Evolutionary conservation across 2,113 vertebrate genomes (phyloP).

Genomic region (Embiotoca jacksoni): DNA sequence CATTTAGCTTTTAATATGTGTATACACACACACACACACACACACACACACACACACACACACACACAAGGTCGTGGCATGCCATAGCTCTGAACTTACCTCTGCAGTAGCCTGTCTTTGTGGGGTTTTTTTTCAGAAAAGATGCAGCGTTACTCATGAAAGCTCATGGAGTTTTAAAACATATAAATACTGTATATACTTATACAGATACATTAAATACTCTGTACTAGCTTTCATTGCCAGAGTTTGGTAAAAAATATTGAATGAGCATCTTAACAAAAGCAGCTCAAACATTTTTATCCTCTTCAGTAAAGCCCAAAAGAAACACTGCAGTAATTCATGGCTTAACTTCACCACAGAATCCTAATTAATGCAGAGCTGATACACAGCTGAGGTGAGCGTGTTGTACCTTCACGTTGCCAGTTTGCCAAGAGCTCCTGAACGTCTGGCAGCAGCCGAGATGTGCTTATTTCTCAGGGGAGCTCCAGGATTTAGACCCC

Average conservation of each 20-base stretch:
- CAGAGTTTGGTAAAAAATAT: neutral
- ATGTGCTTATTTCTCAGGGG: slow-evolving; percentile 19
- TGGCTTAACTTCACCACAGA: neutral
- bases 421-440: neutral
- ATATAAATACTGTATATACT: no score
- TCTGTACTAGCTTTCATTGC: neutral
- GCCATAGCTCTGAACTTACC: slow-evolving; percentile 30
- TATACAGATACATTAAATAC: no score
- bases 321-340: neutral
- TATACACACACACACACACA: slow-evolving; percentile 45
- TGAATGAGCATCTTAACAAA: neutral
- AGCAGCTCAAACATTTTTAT: no score
- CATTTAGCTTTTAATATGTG: slow-evolving; percentile 60
- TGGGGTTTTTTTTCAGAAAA: neutral
- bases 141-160: neutral
- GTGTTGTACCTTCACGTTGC: neutral
- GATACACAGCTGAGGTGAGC: neutral
- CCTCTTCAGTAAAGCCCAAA: neutral
- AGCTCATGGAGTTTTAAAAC: neutral
- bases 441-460: neutral
- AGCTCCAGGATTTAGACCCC: slow-evolving; percentile 15
- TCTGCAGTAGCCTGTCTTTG: slow-evolving; percentile 26
- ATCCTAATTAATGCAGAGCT: neutral
- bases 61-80: slow-evolving; percentile 37
- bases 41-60: slow-evolving; percentile 28